These are phyloP conservation scores for Dicrostonyx torquatus DNA, from an alignment of 2,797 vertebrate species.

Conservation along the genomic window DNA sequence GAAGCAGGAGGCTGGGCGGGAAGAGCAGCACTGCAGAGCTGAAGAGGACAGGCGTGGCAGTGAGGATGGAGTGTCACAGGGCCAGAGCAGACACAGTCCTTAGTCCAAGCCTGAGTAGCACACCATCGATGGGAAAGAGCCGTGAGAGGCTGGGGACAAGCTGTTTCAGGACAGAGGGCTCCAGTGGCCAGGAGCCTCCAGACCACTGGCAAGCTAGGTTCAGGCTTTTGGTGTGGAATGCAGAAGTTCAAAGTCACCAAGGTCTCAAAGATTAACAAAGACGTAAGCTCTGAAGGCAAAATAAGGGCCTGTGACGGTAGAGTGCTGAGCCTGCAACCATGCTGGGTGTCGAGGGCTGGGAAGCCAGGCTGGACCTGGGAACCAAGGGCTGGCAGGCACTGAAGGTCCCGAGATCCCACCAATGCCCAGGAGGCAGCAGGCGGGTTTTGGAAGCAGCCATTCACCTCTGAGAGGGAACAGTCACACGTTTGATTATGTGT, in stretches of 20 bases:
- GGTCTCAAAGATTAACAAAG: neutral
- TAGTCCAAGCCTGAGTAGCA: neutral
- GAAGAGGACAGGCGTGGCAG: neutral
- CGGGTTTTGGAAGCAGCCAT: neutral
- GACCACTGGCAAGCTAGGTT: neutral
- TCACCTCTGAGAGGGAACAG: neutral
- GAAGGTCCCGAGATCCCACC: neutral
- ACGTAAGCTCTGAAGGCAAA: neutral
- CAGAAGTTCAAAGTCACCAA: neutral
- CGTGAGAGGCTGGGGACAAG: neutral
- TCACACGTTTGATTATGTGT: neutral
- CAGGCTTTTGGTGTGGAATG: neutral
- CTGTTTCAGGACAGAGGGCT: neutral
- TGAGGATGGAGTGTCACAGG: neutral
- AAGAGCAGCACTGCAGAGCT: neutral
- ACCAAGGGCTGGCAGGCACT: neutral
- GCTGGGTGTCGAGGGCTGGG: neutral
- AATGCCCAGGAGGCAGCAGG: neutral
- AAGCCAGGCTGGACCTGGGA: neutral
- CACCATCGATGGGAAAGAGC: neutral
- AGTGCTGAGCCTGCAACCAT: accelerated
- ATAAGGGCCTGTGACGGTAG: neutral
- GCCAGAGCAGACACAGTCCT: neutral
- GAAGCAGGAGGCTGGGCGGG: neutral
- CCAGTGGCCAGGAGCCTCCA: neutral